Evolutionary conservation across 2,113 vertebrate species (phyloP).

Genomic region (Xiphophorus maculatus): DNA sequence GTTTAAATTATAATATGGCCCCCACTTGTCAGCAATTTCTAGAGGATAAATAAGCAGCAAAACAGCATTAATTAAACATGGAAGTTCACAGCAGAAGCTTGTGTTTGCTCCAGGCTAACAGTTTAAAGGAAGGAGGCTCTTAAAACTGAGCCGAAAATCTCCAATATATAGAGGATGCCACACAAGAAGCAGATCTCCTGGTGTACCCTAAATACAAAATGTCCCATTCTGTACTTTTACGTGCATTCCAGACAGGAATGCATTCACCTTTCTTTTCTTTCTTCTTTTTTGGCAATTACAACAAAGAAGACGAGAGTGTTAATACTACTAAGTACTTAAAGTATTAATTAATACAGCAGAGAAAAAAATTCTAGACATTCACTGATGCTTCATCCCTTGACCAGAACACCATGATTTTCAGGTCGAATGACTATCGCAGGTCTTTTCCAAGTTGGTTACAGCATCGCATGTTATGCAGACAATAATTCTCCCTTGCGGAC

Average conservation of each 20-base stretch:
- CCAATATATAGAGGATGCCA: conserved; percentile 61
- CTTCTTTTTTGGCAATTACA: conserved; percentile 11
- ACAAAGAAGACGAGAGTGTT: conserved; percentile 6
- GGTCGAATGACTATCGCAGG: too few relatives aligned
- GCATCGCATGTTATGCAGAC: too few relatives aligned
- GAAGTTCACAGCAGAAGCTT: conserved; percentile 34
- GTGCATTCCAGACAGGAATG: conserved; percentile 55
- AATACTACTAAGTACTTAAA: neutral
- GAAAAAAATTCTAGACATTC: neutral
- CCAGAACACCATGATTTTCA: too few relatives aligned
- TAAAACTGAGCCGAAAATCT: conserved; percentile 63
- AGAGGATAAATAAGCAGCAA: conserved; percentile 59
- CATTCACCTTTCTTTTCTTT: conserved; percentile 6
- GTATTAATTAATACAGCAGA: neutral
- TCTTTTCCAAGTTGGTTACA: too few relatives aligned
- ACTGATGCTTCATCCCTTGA: neutral
- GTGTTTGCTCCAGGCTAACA: conserved; percentile 51
- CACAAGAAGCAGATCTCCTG: conserved; percentile 63
- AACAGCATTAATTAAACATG: conserved; percentile 68
- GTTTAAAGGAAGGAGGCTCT: conserved; percentile 61
- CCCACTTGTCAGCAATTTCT: conserved; percentile 43
- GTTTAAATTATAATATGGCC: conserved; percentile 46
- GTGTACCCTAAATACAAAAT: conserved; percentile 49
- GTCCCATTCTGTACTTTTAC: conserved; percentile 54
- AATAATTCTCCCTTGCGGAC: too few relatives aligned